Evolutionary conservation across 1,140 invertebrate genomes (phyloP).

Genomic region (Aricia agestis): DNA sequence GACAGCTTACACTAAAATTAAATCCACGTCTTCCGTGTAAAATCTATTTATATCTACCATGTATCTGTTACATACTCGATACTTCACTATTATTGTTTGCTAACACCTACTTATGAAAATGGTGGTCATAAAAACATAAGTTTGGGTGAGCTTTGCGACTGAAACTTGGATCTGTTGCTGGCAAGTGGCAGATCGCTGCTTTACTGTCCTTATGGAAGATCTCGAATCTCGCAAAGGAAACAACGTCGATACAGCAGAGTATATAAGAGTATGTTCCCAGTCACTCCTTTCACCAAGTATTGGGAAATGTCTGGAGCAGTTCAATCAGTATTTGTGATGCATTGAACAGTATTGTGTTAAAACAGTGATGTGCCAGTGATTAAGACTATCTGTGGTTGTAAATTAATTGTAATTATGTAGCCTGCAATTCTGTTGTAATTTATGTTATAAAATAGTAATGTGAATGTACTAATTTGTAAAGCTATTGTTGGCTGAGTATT

Average conservation of each 20-base stretch:
- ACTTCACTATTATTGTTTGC: background rate
- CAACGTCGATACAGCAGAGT: background rate
- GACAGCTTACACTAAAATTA: background rate
- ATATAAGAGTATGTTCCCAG: background rate
- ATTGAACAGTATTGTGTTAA: background rate
- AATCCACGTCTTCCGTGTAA: background rate
- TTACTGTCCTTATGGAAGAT: background rate
- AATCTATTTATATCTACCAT: conserved; percentile 9
- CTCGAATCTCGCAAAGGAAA: conserved; percentile 1
- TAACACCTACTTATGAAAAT: background rate
- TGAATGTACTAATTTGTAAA: conserved; percentile 45
- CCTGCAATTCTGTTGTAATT: conserved; percentile 15
- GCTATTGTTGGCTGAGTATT: conserved; percentile 46
- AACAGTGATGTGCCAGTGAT: conserved; percentile 22
- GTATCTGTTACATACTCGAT: background rate
- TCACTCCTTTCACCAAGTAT: background rate
- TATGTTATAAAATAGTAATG: conserved; percentile 17
- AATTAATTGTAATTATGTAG: conserved; percentile 25
- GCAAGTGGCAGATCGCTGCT: background rate
- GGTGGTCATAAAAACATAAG: background rate
- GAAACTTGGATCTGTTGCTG: conserved; percentile 5
- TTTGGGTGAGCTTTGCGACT: background rate
- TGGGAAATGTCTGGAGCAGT: background rate
- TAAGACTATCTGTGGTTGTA: conserved; percentile 11
- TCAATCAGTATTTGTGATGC: background rate